Conservation (phyloP, 2,888 invertebrate species). For the Danaus chrysippus region DNA sequence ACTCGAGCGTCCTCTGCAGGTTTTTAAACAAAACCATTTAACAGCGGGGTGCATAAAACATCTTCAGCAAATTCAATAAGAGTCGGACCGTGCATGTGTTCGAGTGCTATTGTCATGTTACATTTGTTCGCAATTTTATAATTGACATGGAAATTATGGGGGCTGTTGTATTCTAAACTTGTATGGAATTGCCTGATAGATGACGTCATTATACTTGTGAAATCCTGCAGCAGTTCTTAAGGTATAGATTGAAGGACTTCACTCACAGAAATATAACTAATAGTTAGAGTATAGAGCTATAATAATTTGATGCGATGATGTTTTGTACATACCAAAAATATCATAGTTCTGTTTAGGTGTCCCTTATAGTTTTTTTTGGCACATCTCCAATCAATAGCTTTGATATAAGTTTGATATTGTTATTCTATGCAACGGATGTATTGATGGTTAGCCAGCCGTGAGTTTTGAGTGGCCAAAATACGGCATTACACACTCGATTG, state of each 20-base stretch:
- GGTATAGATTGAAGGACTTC: too few species aligned
- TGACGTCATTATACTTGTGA: too few species aligned
- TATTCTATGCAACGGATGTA: conserved; percentile 17
- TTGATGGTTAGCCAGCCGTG: conserved; percentile 18
- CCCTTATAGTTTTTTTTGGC: too few species aligned
- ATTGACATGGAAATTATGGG: conserved; percentile 68
- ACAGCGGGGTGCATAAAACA: conserved; percentile 46
- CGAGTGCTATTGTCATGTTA: conserved; percentile 50
- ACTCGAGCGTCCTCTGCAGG: conserved; percentile 14
- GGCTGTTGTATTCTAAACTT: conserved; percentile 37
- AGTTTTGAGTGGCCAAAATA: not conserved
- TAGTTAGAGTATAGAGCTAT: too few species aligned
- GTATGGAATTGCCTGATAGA: not conserved
- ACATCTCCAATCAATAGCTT: too few species aligned
- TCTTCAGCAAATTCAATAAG: conserved; percentile 67
- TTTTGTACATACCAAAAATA: too few species aligned
- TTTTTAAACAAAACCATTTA: conserved; percentile 29
- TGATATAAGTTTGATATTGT: not conserved
- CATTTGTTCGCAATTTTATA: conserved; percentile 53
- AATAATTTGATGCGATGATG: too few species aligned
- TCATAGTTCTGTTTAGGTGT: too few species aligned
- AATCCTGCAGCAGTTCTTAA: too few species aligned
- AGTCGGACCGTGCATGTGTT: conserved; percentile 72
- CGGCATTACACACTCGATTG: conserved; percentile 22
- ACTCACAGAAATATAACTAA: too few species aligned